These are phyloP conservation scores for Halocynthia aurantium DNA, from an alignment of 23 tunicate genomes.

Conservation along the genomic window DNA sequence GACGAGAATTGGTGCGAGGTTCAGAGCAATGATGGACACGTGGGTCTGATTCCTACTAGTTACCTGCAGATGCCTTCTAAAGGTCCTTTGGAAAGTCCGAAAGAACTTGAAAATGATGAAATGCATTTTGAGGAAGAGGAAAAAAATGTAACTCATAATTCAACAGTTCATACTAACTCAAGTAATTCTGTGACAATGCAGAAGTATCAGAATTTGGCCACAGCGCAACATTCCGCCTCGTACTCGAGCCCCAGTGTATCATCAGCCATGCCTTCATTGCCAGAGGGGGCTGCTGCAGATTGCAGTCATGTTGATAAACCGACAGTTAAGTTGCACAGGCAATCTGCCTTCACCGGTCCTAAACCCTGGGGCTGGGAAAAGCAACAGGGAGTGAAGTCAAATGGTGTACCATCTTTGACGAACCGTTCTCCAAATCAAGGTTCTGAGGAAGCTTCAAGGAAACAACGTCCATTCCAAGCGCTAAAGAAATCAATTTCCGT, in stretches of 20 bases:
- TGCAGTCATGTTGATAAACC: no score
- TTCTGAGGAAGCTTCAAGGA: background rate
- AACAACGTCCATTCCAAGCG: background rate
- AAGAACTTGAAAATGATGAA: background rate
- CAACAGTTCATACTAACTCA: no score
- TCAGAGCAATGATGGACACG: conserved; percentile 29
- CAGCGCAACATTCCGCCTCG: background rate
- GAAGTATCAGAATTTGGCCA: background rate
- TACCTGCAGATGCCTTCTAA: conserved; percentile 12
- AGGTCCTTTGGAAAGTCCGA: background rate
- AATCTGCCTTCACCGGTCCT: background rate
- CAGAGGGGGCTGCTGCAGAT: background rate
- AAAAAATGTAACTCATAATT: no score
- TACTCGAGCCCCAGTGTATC: background rate
- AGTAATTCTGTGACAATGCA: background rate
- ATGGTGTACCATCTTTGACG: no score
- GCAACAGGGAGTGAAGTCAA: background rate
- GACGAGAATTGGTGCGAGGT: conserved; percentile 66
- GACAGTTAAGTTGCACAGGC: no score
- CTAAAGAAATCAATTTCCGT: conserved; percentile 14
- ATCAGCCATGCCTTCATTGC: conserved; percentile 11
- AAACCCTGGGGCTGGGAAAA: background rate
- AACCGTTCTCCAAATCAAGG: background rate
- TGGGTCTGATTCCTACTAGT: conserved; percentile 47
- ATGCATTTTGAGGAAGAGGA: no score